Conservation (phyloP, 2,113 vertebrate genomes). For the Phaethornis superciliosus region DNA sequence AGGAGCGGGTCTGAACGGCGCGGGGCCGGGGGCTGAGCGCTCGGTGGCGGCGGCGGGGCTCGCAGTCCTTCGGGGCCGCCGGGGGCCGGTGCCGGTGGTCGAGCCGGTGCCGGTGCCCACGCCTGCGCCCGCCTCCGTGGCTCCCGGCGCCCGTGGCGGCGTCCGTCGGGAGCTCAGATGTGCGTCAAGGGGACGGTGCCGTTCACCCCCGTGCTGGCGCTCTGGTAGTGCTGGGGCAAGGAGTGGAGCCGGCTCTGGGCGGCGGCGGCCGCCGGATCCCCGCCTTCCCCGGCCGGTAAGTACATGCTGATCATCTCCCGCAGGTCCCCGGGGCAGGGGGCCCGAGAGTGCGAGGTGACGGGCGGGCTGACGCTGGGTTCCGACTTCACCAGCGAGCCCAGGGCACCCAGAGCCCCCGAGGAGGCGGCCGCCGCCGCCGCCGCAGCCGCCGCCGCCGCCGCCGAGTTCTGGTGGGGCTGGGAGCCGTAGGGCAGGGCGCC, state of each 20-base stretch:
- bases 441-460: slow-evolving; percentile 75
- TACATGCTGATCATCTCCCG: slow-evolving; percentile 99
- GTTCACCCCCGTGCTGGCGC: slow-evolving; percentile 91
- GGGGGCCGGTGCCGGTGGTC: neutral
- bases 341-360: slow-evolving; percentile 90
- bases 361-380: slow-evolving; percentile 96
- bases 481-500: slow-evolving; percentile 91
- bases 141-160: neutral
- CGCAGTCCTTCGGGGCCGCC: neutral
- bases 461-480: slow-evolving; percentile 86
- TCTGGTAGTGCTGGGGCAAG: slow-evolving; percentile 95
- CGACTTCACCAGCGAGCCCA: slow-evolving; percentile 94
- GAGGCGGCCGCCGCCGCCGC: slow-evolving; percentile 84
- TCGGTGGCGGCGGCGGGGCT: neutral
- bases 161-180: slow-evolving; percentile 79
- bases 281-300: slow-evolving; percentile 92
- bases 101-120: neutral
- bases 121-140: neutral
- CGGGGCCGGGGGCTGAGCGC: neutral
- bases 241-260: slow-evolving; percentile 94
- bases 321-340: slow-evolving; percentile 96
- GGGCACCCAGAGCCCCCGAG: slow-evolving; percentile 89
- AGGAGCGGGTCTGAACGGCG: neutral
- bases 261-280: slow-evolving; percentile 84
- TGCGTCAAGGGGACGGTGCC: slow-evolving; percentile 97